Conservation (phyloP, 64 coral and sea anemone genomes). For the Stylophora pistillata region DNA sequence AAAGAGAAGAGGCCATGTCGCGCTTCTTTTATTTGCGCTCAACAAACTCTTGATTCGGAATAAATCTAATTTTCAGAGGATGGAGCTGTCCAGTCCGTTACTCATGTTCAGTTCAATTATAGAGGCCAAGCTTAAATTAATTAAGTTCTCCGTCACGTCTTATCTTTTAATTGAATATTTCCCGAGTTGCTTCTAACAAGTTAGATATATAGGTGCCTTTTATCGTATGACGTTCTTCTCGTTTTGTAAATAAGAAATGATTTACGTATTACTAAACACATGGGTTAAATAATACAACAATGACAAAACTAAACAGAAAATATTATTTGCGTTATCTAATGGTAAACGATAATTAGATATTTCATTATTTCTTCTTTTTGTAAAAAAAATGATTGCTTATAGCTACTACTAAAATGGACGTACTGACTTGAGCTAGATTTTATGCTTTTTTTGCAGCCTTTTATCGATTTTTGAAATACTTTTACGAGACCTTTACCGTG, state of each 20-base stretch:
- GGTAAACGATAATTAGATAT: no score
- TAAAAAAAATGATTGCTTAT: no score
- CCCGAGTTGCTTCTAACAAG: not conserved
- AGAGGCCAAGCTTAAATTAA: not conserved
- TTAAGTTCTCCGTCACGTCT: not conserved
- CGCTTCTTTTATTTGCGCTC: not conserved
- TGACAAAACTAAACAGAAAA: no score
- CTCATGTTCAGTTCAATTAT: not conserved
- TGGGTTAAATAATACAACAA: not conserved
- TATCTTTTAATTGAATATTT: not conserved
- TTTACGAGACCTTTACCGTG: no score
- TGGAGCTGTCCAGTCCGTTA: not conserved
- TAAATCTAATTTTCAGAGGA: not conserved
- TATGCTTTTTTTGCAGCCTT: no score
- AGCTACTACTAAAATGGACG: no score
- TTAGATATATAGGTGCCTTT: not conserved
- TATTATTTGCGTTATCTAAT: no score
- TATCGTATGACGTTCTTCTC: not conserved
- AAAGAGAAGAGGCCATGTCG: no score
- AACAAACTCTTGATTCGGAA: not conserved
- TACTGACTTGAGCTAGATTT: no score
- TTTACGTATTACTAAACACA: not conserved
- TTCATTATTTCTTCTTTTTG: no score
- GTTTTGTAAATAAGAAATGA: not conserved
- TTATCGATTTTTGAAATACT: no score